Percentiles rank a stretch among this genome's conserved stretches.
phyloP scores from a whole-genome alignment of 1,140 invertebrate genomes.

The Meloidogyne hapla region DNA sequence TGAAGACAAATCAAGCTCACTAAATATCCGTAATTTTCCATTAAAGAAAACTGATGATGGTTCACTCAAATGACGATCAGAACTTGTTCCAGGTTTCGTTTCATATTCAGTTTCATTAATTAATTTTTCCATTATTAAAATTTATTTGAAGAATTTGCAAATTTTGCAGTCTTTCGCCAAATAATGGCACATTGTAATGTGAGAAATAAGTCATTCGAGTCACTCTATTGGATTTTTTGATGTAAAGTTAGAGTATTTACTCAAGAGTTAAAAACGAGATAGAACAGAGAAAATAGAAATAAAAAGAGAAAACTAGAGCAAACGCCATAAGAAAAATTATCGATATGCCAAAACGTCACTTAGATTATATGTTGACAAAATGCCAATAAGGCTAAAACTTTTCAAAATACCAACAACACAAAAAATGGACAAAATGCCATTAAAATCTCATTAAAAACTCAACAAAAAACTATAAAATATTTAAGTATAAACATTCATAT shows the following conservation, averaged over 20 bases:
- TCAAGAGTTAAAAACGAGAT: too few relatives aligned
- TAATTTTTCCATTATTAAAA: not conserved
- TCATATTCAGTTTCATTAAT: not conserved
- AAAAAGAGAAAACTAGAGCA: too few relatives aligned
- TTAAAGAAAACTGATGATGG: not conserved
- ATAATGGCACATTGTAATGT: slow-evolving; percentile 5
- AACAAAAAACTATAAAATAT: not conserved
- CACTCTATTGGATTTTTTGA: not conserved
- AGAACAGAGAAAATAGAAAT: too few relatives aligned
- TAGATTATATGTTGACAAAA: too few relatives aligned
- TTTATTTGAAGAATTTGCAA: not conserved
- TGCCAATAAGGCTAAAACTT: too few relatives aligned
- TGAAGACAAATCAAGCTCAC: slow-evolving; percentile 13
- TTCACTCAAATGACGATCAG: not conserved
- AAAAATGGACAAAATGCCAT: too few relatives aligned
- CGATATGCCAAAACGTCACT: too few relatives aligned
- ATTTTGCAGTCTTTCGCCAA: slow-evolving; percentile 23
- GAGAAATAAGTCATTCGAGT: not conserved
- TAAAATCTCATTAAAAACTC: too few relatives aligned
- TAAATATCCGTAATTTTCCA: not conserved
- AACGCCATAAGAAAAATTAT: too few relatives aligned
- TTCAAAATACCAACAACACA: too few relatives aligned
- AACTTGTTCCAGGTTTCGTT: slow-evolving; percentile 5
- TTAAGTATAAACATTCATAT: not conserved
- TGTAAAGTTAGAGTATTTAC: too few relatives aligned